These are phyloP conservation scores for Berghia stephanieae DNA, from an alignment of 1,140 invertebrate genomes.

Conservation along the genomic window DNA sequence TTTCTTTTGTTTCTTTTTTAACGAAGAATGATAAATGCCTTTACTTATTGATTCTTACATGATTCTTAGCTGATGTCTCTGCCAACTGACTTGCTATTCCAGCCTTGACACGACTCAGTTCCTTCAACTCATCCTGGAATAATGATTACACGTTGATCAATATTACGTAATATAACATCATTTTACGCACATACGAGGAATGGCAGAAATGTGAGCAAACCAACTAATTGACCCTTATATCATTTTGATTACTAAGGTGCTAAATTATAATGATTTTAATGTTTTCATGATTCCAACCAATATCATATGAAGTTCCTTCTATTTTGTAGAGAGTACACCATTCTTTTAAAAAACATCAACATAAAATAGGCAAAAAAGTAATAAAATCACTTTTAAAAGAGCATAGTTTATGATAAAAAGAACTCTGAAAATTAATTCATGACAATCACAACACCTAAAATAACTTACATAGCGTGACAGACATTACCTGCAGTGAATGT, in stretches of 20 bases:
- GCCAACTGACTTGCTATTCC: conserved; percentile 53
- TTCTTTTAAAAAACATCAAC: background rate
- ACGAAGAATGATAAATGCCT: too few species aligned
- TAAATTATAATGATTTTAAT: too few species aligned
- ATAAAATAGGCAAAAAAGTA: background rate
- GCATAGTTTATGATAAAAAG: background rate
- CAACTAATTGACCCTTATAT: too few species aligned
- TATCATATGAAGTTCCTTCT: background rate
- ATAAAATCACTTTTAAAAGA: too few species aligned
- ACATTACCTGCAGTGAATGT: conserved; percentile 45
- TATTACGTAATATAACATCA: too few species aligned
- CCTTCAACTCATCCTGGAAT: conserved; percentile 60
- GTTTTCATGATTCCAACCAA: too few species aligned
- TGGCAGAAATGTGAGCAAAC: too few species aligned
- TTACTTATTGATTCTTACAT: conserved; percentile 53
- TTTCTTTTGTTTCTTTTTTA: too few species aligned
- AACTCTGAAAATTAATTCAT: background rate
- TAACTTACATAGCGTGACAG: too few species aligned
- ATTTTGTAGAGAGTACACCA: background rate
- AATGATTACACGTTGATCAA: too few species aligned
- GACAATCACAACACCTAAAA: background rate
- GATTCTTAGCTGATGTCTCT: conserved; percentile 55
- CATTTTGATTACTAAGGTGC: too few species aligned
- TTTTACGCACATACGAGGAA: too few species aligned
- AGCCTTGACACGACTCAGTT: conserved; percentile 57